Base-by-base conservation (phyloP, 2,113 vertebrate genomes). In the Dendropsophus ebraccatus region DNA sequence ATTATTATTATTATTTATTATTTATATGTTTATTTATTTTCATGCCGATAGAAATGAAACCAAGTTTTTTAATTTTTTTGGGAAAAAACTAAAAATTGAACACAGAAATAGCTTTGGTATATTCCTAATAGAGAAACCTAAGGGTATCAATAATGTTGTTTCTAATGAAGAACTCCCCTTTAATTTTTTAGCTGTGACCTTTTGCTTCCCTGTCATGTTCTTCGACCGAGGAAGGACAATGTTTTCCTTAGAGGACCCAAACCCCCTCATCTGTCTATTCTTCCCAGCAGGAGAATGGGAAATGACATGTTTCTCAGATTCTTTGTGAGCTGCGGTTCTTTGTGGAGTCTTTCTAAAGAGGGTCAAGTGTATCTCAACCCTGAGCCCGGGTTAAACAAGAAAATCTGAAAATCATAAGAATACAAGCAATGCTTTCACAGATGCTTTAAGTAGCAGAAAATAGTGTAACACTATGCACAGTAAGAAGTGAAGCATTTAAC, bases 121-220 rank as follows among this genome's bases (percentile, higher is more conserved):
- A 56, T 35, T 52, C 9, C 50, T 4, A 25, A 23, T 19, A 16
- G 9, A 32, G 50, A 35, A 21, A 12, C 41, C n/a, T 47, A 25
- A 5, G 12, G 25, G 19, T 54, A 54, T 35, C 75, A 78, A 78
- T 78, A 56, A 37, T 78, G 25, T 76, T 76, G 47, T 52, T 76
- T 52, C 25, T n/a, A 25, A n/a, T 75, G 28, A 21, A 76, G n/a
- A 4, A 13, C 16, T 49, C 28, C 7, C 5, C 28, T 78, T 56
- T 35, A 50, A 13, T 35, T 23, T 78, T 78, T 78, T 30, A 23
- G 28, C 50, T 35, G 25, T 78, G 50, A 78, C 50, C 75, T 78
- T 78, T 78, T 23, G 50, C 28, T 54, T 56, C 28, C n/a, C 75
- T 78, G 30, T 56, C 49, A 54, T 54, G 19, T 6, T 78, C 73